Base-by-base conservation (phyloP, 1,140 invertebrate genomes). In the Trichonephila clavipes region DNA sequence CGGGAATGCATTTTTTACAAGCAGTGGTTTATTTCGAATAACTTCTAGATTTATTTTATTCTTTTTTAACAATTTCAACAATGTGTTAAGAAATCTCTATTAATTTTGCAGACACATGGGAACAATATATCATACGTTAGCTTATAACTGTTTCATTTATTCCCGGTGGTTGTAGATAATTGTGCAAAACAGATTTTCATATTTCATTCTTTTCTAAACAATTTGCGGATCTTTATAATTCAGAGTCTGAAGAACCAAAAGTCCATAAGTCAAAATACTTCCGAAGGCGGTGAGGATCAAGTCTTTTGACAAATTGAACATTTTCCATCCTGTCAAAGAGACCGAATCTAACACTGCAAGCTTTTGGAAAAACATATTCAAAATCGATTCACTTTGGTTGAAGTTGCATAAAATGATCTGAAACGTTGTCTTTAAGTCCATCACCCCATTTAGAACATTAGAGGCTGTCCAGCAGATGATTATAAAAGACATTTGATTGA, bases 221-320 rank as follows among this genome's bases (percentile, higher is more conserved):
- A 24, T 21, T 14, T n/a, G 2, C 10, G 66, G 66, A 24, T 69
- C n/a, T 34, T 59, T 58, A 59, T 85, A 51, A 61, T 92, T 92
- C 14, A 82, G 44, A 1, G 91, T 72, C 64, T 92, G 91, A 5
- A 92, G n/a, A 19, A 92, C 34, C 14, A 92, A 64, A 1, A 92
- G 34, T 66, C 91, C 91, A n/a, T 92, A 92, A 28, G 91, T 92
- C 19, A 92, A 87, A 72, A 92, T 92, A 18, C 59, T 51, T 1
- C 82, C 83, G 24, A n/a, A n/a, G 18, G 64, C 64, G 34, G 6
- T 51, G 18, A 92, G 64, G 18, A 92, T 92, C 34, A 87, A 69
- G 16, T 64, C 40, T 19, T 44, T 40, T 5, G 62, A 72, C 44
- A 92, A 92, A 59, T n/a, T 24, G 64, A 92, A 92, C 82, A 92